Conservation (phyloP, 2,113 vertebrate species). For the Gobius niger region DNA sequence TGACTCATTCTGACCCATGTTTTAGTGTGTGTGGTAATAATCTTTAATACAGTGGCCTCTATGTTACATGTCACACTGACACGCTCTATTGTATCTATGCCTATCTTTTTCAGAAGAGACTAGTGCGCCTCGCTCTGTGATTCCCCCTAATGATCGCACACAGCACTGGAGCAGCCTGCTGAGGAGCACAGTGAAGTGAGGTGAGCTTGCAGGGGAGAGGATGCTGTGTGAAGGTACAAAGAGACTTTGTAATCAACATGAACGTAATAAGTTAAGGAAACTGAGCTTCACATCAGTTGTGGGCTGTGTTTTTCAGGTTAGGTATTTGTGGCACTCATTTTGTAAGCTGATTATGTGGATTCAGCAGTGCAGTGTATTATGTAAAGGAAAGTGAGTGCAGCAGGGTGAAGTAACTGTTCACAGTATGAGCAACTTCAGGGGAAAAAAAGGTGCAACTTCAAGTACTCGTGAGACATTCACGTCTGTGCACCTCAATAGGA, state of each 20-base stretch:
- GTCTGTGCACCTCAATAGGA: neutral
- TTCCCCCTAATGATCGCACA: slow-evolving; percentile 41
- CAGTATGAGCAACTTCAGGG: slow-evolving; percentile 7
- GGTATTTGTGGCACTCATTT: slow-evolving; percentile 29
- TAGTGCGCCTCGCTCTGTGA: slow-evolving; percentile 17
- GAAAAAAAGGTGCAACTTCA: neutral
- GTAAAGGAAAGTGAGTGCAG: slow-evolving; percentile 17
- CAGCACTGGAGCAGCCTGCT: slow-evolving; percentile 35
- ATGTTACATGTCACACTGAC: slow-evolving; percentile 24
- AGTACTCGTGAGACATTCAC: neutral
- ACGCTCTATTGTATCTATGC: slow-evolving; percentile 26
- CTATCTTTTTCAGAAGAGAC: slow-evolving; percentile 17
- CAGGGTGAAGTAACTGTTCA: slow-evolving; percentile 15
- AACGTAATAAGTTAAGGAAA: neutral
- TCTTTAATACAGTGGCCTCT: slow-evolving; percentile 12
- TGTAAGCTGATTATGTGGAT: slow-evolving; percentile 67
- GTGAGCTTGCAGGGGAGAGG: neutral
- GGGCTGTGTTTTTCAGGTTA: slow-evolving; percentile 14
- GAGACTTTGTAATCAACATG: neutral
- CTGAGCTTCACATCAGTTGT: slow-evolving; percentile 15
- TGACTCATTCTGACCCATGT: slow-evolving; percentile 13
- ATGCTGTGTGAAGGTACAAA: neutral
- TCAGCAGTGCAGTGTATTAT: slow-evolving; percentile 54
- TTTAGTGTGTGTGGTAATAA: slow-evolving; percentile 16
- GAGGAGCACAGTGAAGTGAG: slow-evolving; percentile 12